These are phyloP conservation scores for Enteromius argenteus DNA, from an alignment of 2,797 vertebrate genomes.

Conservation along the genomic window DNA sequence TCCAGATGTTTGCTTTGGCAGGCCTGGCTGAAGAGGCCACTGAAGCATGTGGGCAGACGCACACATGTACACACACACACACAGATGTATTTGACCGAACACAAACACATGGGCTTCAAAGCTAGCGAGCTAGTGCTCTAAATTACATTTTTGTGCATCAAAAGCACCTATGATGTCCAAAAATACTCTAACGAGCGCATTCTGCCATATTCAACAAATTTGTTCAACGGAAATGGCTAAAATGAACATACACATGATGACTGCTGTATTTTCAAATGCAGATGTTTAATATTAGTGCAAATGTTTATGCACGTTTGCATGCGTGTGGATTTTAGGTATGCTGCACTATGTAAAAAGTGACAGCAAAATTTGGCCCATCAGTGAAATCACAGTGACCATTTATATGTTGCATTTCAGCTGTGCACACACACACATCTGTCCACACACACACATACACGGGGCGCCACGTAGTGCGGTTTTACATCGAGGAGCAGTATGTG, in stretches of 20 bases:
- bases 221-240: not conserved
- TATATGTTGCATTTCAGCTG: constrained; percentile 14
- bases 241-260: not conserved
- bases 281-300: not conserved
- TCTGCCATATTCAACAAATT: constrained; percentile 1
- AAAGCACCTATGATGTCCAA: not conserved
- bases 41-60: constrained; percentile 56
- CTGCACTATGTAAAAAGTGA: constrained; percentile 37
- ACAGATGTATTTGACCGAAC: constrained; percentile 34
- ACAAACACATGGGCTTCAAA: constrained; percentile 32
- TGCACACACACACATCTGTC: constrained; percentile 40
- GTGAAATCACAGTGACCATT: constrained; percentile 21
- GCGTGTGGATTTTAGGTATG: constrained; percentile 7
- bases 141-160: not conserved
- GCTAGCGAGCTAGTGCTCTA: not conserved
- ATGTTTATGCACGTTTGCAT: constrained; percentile 20
- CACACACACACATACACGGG: constrained; percentile 6
- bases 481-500: constrained; percentile 31
- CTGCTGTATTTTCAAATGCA: not conserved
- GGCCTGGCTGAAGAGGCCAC: constrained; percentile 59
- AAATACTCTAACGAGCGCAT: not conserved
- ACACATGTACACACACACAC: constrained; percentile 28
- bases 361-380: constrained; percentile 28
- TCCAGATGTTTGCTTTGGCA: constrained; percentile 65
- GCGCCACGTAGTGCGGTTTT: constrained; percentile 40